phyloP scores from a whole-genome alignment of 2,797 vertebrate species.

The Oryzias dopingdopingensis region DNA sequence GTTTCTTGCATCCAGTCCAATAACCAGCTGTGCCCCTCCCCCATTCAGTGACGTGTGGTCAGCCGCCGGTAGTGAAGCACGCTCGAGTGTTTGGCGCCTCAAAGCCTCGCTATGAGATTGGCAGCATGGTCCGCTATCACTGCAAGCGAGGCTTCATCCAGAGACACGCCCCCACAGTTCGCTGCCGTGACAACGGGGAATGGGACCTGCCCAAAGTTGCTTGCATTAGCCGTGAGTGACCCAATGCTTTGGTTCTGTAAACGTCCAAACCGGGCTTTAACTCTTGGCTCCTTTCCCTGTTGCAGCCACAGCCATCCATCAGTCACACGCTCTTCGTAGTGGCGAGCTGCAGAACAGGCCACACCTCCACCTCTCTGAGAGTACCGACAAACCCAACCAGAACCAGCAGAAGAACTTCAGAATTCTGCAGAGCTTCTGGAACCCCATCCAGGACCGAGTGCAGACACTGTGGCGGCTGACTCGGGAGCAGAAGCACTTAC shows the following conservation, averaged over 20 bases:
- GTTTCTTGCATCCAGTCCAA: too few relatives aligned
- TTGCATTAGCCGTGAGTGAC: slow-evolving; percentile 88
- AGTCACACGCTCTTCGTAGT: slow-evolving; percentile 78
- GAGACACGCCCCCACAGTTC: slow-evolving; percentile 87
- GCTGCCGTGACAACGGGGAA: slow-evolving; percentile 85
- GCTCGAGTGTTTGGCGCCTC: slow-evolving; percentile 86
- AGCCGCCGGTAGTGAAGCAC: slow-evolving; percentile 88
- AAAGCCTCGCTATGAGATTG: slow-evolving; percentile 91
- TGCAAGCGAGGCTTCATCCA: slow-evolving; percentile 93
- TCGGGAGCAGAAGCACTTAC: slow-evolving; percentile 34
- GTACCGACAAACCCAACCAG: slow-evolving; percentile 51
- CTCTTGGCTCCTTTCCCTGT: slow-evolving; percentile 25
- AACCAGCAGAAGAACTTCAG: slow-evolving; percentile 76
- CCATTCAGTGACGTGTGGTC: slow-evolving; percentile 60
- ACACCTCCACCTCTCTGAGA: slow-evolving; percentile 67
- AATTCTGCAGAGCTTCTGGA: slow-evolving; percentile 16
- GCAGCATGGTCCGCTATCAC: slow-evolving; percentile 90
- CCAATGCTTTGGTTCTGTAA: not conserved
- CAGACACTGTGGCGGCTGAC: slow-evolving; percentile 3
- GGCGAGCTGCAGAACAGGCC: slow-evolving; percentile 71
- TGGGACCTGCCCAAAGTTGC: slow-evolving; percentile 92
- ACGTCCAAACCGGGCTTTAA: not conserved
- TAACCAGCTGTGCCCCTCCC: not conserved
- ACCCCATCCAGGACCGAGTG: slow-evolving; percentile 5
- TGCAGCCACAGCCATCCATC: slow-evolving; percentile 89